phyloP scores from a whole-genome alignment of 2,797 vertebrate species.

The Tragopan temminckii region DNA sequence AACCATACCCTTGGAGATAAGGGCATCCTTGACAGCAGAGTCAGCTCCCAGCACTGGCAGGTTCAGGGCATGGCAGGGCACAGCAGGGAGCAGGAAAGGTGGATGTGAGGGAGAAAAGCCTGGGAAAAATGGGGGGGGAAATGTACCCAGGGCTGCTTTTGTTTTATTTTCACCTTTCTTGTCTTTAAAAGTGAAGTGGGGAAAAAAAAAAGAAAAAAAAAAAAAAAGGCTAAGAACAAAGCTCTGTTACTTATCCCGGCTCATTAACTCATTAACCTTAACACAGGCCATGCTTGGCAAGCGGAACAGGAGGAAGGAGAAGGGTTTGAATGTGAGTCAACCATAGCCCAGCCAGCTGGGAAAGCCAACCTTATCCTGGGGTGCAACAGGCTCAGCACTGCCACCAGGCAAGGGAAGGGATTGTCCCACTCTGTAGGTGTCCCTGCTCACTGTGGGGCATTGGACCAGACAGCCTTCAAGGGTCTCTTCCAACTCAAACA shows the following conservation, averaged over 20 bases:
- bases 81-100: neutral
- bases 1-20: neutral
- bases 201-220: neutral
- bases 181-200: neutral
- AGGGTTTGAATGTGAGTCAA: neutral
- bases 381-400: too few species aligned
- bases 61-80: neutral
- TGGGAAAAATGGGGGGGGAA: neutral
- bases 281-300: neutral
- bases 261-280: neutral
- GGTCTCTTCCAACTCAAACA: too few species aligned
- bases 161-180: conserved; percentile 10
- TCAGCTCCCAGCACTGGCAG: fast-evolving
- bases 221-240: conserved; percentile 27
- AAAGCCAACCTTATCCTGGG: too few species aligned
- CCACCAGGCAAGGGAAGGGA: too few species aligned
- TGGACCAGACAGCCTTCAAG: too few species aligned
- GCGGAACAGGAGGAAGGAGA: neutral
- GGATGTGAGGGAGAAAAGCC: neutral
- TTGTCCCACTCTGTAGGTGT: too few species aligned
- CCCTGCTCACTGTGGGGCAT: too few species aligned
- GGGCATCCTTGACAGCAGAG: neutral
- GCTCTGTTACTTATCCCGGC: neutral
- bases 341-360: too few species aligned
- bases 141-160: neutral